Base-by-base conservation (phyloP, 2,113 vertebrate species). In the Paratilapia polleni region DNA sequence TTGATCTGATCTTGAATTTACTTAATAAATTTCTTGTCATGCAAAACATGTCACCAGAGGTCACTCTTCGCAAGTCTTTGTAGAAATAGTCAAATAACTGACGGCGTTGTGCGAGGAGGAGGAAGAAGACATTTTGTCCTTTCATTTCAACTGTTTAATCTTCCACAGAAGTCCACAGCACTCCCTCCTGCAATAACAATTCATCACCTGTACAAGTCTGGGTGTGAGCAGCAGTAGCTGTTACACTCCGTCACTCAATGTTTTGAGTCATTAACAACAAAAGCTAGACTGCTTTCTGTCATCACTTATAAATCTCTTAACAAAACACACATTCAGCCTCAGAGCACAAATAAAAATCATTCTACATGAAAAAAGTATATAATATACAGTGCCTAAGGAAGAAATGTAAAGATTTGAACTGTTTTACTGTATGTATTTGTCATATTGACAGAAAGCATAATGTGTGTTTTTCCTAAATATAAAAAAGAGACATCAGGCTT, bases 311-410 rank as follows among this genome's bases (percentile, higher is more conserved):
- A 52, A 73, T 73, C 2, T 73, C 19, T 54, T 34, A 31, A 31
- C 26, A 73, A 73, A 73, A 73, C 68, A 73, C 66, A 52, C 68
- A 73, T 73, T 73, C 26, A 54, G 68, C 47, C 47, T 54, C 68
- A 34, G 19, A 54, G 47, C 0, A 73, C 68, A 73, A 54, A 73
- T 24, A 73, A 52, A 36, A 73, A 20, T 54, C 26, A 5, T 31
- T 73, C 26, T 34, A 28, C 26, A 31, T 52, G 20, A 47, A 52
- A 31, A 52, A 31, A 54, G 6, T 34, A 41, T 20, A 73, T 31
- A 54, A 73, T 73, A 54, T 31, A 73, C 3, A 54, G 68, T 49
- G 0, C 6, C 47, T 73, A 10, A 73, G 68, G 17, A 73, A 22
- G 58, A 7, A 36, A 36, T 36, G 36, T 36, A 36, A 36, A 36